These are phyloP conservation scores for Gryllus longicercus DNA, from an alignment of 2,888 invertebrate genomes.

Conservation along the genomic window DNA sequence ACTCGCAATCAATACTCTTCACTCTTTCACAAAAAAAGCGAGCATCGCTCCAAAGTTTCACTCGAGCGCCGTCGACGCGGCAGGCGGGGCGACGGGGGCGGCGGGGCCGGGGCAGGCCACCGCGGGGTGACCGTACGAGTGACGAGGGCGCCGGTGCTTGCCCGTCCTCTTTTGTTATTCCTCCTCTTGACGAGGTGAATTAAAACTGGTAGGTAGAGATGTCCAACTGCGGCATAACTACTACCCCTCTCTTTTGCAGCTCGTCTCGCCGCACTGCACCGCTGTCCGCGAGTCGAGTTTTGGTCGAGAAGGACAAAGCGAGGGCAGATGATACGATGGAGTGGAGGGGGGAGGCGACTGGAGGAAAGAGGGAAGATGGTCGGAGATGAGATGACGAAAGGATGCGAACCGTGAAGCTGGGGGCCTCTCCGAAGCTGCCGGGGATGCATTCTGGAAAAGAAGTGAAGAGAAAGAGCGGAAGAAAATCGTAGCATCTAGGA, in stretches of 20 bases:
- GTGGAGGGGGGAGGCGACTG: too few relatives aligned
- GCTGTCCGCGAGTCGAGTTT: too few relatives aligned
- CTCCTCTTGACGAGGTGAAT: background rate
- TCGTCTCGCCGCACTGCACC: too few relatives aligned
- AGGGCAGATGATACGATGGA: too few relatives aligned
- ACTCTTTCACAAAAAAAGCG: slow-evolving; percentile 17
- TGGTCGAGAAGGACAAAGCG: too few relatives aligned
- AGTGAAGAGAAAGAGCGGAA: too few relatives aligned
- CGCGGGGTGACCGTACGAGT: background rate
- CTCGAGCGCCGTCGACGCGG: background rate
- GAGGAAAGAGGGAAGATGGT: too few relatives aligned
- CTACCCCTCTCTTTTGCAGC: background rate
- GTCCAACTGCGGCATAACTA: background rate
- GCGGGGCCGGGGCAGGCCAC: background rate
- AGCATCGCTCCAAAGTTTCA: slow-evolving; percentile 17
- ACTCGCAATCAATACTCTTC: slow-evolving; percentile 17
- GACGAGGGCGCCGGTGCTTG: background rate
- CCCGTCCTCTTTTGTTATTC: slow-evolving; percentile 6
- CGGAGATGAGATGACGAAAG: too few relatives aligned
- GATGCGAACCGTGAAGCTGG: too few relatives aligned
- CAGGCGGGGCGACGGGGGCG: background rate
- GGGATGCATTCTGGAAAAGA: too few relatives aligned
- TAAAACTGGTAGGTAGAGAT: background rate
- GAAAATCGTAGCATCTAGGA: too few relatives aligned
- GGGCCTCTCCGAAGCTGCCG: too few relatives aligned